Conservation (phyloP, 1,140 invertebrate species). For the Nymphalis io region DNA sequence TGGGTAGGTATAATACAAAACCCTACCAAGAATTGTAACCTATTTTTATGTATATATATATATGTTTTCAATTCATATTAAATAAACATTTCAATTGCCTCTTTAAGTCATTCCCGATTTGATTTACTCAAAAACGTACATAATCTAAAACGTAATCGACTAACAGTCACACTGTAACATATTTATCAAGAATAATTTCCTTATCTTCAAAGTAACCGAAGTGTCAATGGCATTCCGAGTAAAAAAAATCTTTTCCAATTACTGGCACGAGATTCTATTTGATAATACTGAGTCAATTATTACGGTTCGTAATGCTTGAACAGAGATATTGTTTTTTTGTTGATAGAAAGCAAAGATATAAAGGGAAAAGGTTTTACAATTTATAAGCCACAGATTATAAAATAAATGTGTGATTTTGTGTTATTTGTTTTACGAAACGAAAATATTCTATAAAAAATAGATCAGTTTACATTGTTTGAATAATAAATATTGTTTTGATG, state of each 20-base stretch:
- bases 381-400: neutral
- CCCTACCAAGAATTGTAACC: no score
- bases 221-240: constrained; percentile 23
- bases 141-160: no score
- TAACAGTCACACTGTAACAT: constrained; percentile 1
- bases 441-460: neutral
- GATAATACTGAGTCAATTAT: constrained; percentile 46
- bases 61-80: no score
- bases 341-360: constrained; percentile 26
- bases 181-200: constrained; percentile 7
- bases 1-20: no score
- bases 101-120: no score
- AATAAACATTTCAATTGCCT: no score
- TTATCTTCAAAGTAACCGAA: constrained; percentile 30
- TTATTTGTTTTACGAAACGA: neutral
- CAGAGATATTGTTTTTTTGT: constrained; percentile 39
- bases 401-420: neutral
- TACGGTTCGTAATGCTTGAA: constrained; percentile 43
- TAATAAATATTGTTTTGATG: no score
- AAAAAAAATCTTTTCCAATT: constrained; percentile 44
- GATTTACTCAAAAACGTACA: no score
- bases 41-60: no score
- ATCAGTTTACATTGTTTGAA: no score
- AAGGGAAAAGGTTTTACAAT: constrained; percentile 12
- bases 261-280: constrained; percentile 41